These are phyloP conservation scores for Anadara kagoshimensis DNA, from an alignment of 1,140 invertebrate genomes.

Conservation along the genomic window DNA sequence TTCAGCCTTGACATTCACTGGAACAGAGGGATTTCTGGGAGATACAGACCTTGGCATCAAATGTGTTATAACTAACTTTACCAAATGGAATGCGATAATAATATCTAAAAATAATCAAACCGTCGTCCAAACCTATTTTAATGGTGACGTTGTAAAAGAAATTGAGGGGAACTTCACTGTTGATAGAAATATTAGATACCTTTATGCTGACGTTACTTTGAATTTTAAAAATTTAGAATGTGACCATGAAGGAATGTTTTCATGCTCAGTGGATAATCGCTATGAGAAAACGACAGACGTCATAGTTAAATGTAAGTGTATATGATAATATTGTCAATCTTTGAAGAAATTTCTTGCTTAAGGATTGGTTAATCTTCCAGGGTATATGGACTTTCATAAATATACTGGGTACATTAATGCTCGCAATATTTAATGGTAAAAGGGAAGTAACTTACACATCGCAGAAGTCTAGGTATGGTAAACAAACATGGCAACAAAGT, in stretches of 20 bases:
- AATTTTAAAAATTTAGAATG: background rate
- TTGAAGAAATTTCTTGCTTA: no score
- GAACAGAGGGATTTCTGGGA: slow-evolving; percentile 4
- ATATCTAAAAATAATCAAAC: slow-evolving; percentile 12
- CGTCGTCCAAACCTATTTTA: background rate
- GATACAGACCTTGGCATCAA: background rate
- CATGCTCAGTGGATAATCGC: slow-evolving; percentile 8
- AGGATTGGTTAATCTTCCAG: no score
- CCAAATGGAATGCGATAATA: slow-evolving; percentile 7
- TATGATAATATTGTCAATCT: no score
- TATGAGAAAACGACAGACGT: slow-evolving; percentile 5
- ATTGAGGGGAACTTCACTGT: background rate
- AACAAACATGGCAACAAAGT: no score
- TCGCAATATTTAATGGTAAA: no score
- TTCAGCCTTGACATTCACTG: no score
- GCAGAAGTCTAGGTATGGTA: no score
- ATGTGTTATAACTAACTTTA: slow-evolving; percentile 23
- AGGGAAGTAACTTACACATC: no score
- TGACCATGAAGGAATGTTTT: slow-evolving; percentile 25
- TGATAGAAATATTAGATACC: background rate
- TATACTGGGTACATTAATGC: no score
- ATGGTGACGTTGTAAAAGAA: background rate
- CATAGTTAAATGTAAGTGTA: slow-evolving; percentile 24
- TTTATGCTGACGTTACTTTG: slow-evolving; percentile 4
- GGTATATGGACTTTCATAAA: no score